Evolutionary conservation across 2,888 invertebrate genomes (phyloP).

Genomic region (Hetaerina titia): DNA sequence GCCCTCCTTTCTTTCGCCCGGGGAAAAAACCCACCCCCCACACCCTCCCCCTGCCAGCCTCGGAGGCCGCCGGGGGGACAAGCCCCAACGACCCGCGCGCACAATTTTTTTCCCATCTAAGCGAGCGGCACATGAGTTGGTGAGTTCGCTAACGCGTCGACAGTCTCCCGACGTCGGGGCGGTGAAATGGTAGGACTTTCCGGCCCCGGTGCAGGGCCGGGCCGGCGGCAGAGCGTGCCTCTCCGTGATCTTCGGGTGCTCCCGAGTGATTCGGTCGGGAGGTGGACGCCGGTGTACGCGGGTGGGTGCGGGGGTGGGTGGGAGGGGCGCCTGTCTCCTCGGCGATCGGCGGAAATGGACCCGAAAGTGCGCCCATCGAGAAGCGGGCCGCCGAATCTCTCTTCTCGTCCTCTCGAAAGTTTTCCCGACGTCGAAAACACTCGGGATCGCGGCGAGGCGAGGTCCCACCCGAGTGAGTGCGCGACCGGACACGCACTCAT

Average conservation of each 20-base stretch:
- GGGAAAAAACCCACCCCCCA: conserved; percentile 43
- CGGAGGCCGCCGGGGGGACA: not conserved
- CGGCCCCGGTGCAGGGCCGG: not conserved
- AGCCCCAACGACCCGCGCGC: conserved; percentile 21
- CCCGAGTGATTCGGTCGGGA: not conserved
- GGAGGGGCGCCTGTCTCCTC: not conserved
- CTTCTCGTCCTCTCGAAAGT: no score
- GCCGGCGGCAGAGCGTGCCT: not conserved
- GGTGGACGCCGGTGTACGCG: not conserved
- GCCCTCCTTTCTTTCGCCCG: conserved; percentile 19
- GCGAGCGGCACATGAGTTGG: conserved; percentile 11
- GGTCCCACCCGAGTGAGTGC: no score
- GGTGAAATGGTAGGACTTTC: not conserved
- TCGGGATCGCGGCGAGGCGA: no score
- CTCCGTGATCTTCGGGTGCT: not conserved
- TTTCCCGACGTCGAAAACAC: no score
- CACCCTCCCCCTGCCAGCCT: not conserved
- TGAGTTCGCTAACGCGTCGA: conserved; percentile 44
- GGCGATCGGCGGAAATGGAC: not conserved
- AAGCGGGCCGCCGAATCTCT: no score
- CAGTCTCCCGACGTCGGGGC: conserved; percentile 15
- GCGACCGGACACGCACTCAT: no score
- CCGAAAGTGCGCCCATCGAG: no score
- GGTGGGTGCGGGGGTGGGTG: not conserved
- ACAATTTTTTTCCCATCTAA: conserved; percentile 53